A percentile compares a stretch with the other conserved stretches of the same genome.
phyloP scores from a whole-genome alignment of 2,113 vertebrate genomes.

The Acanthochromis polyacanthus region DNA sequence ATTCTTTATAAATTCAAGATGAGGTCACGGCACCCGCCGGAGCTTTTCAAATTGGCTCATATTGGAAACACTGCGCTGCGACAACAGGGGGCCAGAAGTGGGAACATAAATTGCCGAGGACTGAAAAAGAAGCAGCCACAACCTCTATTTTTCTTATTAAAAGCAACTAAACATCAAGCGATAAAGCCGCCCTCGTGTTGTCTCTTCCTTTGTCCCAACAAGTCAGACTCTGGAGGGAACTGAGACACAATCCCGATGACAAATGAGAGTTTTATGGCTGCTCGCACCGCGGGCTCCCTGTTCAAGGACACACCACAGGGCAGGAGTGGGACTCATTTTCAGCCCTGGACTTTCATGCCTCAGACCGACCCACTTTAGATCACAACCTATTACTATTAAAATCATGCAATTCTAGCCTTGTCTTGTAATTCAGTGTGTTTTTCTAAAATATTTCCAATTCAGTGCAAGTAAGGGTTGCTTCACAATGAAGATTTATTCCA shows the following conservation, averaged over 20 bases:
- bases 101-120: constrained; percentile 27
- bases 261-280: constrained; percentile 66
- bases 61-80: constrained; percentile 2
- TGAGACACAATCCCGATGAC: constrained; percentile 62
- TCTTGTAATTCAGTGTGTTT: too few species aligned
- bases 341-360: too few species aligned
- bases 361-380: too few species aligned
- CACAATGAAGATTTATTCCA: too few species aligned
- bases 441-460: too few species aligned
- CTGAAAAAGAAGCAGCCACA: not conserved
- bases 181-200: constrained; percentile 49
- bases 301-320: constrained; percentile 76
- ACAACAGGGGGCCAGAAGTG: constrained; percentile 7
- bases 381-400: too few species aligned
- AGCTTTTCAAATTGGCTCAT: constrained; percentile 11
- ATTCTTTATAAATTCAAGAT: constrained; percentile 42
- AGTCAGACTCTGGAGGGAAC: constrained; percentile 38
- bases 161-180: constrained; percentile 54
- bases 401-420: too few species aligned
- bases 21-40: constrained; percentile 32
- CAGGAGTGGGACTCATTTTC: too few species aligned
- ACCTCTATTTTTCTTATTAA: constrained; percentile 49
- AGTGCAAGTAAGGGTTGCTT: too few species aligned
- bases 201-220: constrained; percentile 37
- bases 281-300: constrained; percentile 23